Percentiles rank a stretch among this genome's conserved stretches.
These are phyloP conservation scores for Columbina picui DNA, from an alignment of 2,113 vertebrate species.

Conservation along the genomic window DNA sequence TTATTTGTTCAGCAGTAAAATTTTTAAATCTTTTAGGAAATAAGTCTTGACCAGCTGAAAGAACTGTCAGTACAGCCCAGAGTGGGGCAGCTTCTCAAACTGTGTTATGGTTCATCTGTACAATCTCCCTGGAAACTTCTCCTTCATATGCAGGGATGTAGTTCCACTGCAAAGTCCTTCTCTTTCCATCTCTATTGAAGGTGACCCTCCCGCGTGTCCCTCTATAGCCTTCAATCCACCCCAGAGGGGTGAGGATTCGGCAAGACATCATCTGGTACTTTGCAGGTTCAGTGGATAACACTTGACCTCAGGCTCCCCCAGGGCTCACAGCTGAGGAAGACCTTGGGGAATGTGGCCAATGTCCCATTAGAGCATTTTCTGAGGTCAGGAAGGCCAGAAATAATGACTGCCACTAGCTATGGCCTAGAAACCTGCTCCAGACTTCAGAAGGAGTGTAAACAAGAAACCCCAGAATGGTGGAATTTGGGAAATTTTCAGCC, in stretches of 20 bases:
- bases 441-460: not conserved
- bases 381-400: not conserved
- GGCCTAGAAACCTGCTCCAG: not conserved
- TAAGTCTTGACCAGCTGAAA: not conserved
- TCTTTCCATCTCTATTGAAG: not conserved
- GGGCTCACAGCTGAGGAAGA: not conserved
- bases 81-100: not conserved
- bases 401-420: not conserved
- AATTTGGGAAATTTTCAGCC: not conserved
- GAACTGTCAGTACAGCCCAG: not conserved
- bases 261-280: not conserved
- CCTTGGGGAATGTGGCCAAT: rapidly evolving
- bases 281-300: not conserved
- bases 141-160: rapidly evolving
- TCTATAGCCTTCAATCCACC: not conserved
- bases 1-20: not conserved
- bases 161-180: not conserved
- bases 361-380: not conserved
- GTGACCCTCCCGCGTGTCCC: rapidly evolving
- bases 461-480: not conserved
- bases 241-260: not conserved
- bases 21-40: not conserved
- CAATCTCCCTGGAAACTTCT: not conserved
- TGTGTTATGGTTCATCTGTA: not conserved
- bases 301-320: not conserved